A percentile compares a stretch with the other conserved stretches of the same genome.
Evolutionary conservation across 2,797 vertebrate species (phyloP).

Genomic region (Nannoperca obscura): DNA sequence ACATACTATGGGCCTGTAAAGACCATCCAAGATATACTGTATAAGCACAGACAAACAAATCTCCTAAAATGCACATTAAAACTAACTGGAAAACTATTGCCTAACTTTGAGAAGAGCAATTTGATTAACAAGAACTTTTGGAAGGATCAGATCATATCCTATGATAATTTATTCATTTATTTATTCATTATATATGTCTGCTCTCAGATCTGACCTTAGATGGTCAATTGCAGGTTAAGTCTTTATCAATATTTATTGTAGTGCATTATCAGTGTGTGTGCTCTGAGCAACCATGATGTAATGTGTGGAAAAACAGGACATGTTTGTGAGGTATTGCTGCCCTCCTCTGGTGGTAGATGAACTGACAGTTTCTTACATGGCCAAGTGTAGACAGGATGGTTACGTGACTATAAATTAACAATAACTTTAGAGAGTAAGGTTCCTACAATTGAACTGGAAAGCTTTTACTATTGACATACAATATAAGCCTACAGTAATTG

Average conservation of each 20-base stretch:
- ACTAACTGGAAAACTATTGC: background rate
- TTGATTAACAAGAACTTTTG: background rate
- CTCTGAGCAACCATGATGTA: constrained; percentile 5
- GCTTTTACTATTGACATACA: background rate
- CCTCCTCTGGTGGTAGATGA: constrained; percentile 67
- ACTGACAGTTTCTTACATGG: constrained; percentile 25
- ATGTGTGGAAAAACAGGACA: background rate
- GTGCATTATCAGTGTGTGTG: background rate
- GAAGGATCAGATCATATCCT: background rate
- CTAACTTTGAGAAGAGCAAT: background rate
- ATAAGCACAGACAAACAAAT: background rate
- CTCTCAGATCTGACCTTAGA: background rate
- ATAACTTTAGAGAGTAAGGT: background rate
- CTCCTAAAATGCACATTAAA: background rate
- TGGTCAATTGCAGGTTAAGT: constrained; percentile 5
- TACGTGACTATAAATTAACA: background rate
- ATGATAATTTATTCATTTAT: background rate
- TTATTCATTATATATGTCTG: background rate
- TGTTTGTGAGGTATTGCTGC: constrained; percentile 72
- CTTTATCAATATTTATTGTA: constrained; percentile 27
- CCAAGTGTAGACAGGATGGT: background rate
- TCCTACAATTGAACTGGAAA: background rate
- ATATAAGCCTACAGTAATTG: background rate
- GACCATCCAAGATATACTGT: background rate
- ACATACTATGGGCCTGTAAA: background rate